Conservation (phyloP, 1,140 invertebrate species). For the Leptopilina boulardi region DNA sequence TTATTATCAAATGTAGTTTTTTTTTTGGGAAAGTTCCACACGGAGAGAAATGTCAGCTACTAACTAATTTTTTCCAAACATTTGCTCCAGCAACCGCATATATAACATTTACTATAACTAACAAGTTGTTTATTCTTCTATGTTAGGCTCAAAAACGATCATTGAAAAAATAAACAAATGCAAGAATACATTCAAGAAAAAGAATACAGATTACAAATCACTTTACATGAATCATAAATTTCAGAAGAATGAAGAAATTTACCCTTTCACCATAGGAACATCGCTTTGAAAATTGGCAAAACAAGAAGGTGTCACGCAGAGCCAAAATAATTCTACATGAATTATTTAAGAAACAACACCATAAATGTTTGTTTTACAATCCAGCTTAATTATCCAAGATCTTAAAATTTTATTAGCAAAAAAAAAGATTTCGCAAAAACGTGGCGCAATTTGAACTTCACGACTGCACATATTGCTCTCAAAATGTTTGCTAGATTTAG, state of each 20-base stretch:
- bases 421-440: constrained; percentile 20
- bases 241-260: not conserved
- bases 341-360: not conserved
- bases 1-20: no score
- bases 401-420: not conserved
- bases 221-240: no score
- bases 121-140: no score
- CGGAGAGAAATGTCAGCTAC: no score
- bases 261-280: not conserved
- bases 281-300: not conserved
- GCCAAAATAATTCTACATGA: not conserved
- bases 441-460: constrained; percentile 1
- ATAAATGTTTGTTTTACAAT: constrained; percentile 26
- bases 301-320: not conserved
- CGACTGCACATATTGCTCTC: constrained; percentile 4
- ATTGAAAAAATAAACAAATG: no score
- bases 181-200: no score
- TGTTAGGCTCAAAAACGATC: no score
- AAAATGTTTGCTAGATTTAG: not conserved
- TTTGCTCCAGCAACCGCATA: no score
- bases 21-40: no score
- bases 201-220: no score
- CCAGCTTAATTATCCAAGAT: not conserved
- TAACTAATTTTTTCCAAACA: no score
- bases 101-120: no score